A percentile compares a stretch with the other conserved stretches of the same genome.
phyloP scores from a whole-genome alignment of 2,888 invertebrate species.

The Diachrysia chrysitis region DNA sequence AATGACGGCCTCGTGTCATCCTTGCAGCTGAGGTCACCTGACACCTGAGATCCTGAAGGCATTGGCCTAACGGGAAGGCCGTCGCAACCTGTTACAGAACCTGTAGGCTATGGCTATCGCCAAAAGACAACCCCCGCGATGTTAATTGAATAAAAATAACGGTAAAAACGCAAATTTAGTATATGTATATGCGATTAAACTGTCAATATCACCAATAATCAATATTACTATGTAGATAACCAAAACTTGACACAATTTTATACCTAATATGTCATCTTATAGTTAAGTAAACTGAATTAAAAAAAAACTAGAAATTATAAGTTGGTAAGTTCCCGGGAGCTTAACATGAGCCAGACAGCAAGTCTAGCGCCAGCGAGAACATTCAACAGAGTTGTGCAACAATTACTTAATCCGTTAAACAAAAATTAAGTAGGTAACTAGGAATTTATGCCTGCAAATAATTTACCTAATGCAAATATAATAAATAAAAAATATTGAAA shows the following conservation, averaged over 20 bases:
- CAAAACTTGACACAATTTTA: too few species aligned
- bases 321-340: not conserved
- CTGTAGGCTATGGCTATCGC: too few species aligned
- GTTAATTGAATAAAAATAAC: too few species aligned
- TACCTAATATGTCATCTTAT: too few species aligned
- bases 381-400: not conserved
- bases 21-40: conserved; percentile 67
- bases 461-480: too few species aligned
- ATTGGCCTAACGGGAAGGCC: conserved; percentile 67
- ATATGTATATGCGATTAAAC: too few species aligned
- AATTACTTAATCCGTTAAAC: not conserved
- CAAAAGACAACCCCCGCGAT: too few species aligned
- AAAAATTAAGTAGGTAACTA: not conserved
- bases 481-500: too few species aligned
- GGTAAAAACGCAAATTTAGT: too few species aligned
- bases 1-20: conserved; percentile 57
- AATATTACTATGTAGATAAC: too few species aligned
- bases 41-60: conserved; percentile 71
- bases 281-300: not conserved
- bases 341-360: not conserved
- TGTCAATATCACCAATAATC: too few species aligned
- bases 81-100: conserved; percentile 18
- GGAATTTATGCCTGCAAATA: too few species aligned
- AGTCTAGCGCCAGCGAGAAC: not conserved
- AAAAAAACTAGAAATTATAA: not conserved